phyloP scores from a whole-genome alignment of 92 coral and sea anemone species.

The Virgularia gustaviana region DNA sequence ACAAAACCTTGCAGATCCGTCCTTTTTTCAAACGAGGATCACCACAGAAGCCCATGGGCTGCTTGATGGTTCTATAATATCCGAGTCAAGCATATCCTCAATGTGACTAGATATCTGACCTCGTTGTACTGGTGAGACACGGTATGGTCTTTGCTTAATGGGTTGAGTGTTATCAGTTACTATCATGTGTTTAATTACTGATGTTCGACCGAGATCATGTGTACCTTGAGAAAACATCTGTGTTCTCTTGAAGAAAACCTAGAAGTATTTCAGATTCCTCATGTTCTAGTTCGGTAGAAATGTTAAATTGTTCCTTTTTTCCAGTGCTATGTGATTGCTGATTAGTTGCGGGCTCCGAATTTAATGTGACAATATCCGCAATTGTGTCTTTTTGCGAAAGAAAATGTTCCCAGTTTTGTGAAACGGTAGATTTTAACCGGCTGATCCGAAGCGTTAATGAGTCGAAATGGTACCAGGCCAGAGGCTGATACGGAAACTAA shows the following conservation, averaged over 20 bases:
- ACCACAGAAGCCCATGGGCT: slow-evolving; percentile 54
- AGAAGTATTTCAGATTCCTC: not conserved
- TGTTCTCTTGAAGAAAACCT: not conserved
- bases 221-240: not conserved
- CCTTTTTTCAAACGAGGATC: slow-evolving; percentile 44
- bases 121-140: slow-evolving; percentile 46
- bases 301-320: slow-evolving; percentile 4
- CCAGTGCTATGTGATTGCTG: slow-evolving; percentile 4
- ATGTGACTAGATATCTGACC: slow-evolving; percentile 48
- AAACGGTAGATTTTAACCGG: slow-evolving; percentile 40
- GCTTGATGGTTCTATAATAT: slow-evolving; percentile 43
- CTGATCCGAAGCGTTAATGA: slow-evolving; percentile 32
- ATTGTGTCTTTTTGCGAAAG: slow-evolving; percentile 6
- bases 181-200: not conserved
- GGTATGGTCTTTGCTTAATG: slow-evolving; percentile 52
- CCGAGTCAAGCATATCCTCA: slow-evolving; percentile 27
- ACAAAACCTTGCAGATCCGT: slow-evolving; percentile 41
- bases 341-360: no score
- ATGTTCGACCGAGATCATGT: not conserved
- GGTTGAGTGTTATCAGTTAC: slow-evolving; percentile 45
- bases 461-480: slow-evolving; percentile 43
- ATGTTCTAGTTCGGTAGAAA: no score
- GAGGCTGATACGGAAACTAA: slow-evolving; percentile 22
- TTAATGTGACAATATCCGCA: slow-evolving; percentile 6
- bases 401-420: slow-evolving; percentile 30